phyloP scores from a whole-genome alignment of 2,888 invertebrate species.

The Bombylius discolor region DNA sequence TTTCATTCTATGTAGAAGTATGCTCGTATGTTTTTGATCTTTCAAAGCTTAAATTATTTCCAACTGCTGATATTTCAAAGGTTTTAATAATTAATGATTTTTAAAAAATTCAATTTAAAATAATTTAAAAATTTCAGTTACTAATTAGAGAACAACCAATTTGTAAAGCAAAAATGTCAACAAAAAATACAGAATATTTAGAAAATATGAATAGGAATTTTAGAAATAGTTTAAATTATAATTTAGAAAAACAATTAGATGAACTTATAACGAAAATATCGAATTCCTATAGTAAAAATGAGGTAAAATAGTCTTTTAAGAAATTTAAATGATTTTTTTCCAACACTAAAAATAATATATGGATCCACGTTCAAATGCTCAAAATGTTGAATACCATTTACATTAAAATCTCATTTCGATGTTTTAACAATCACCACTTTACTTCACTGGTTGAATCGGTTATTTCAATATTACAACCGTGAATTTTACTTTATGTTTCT shows the following conservation, averaged over 20 bases:
- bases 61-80: constrained; percentile 5
- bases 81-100: not conserved
- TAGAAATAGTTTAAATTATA: not conserved
- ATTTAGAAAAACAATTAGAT: constrained; percentile 1
- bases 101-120: not conserved
- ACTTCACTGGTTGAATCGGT: too few relatives aligned
- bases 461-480: too few relatives aligned
- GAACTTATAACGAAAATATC: constrained; percentile 4
- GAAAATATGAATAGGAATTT: not conserved
- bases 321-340: too few relatives aligned
- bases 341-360: too few relatives aligned
- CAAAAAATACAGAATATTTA: too few relatives aligned
- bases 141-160: not conserved
- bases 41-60: constrained; percentile 7
- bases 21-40: constrained; percentile 7
- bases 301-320: not conserved
- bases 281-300: not conserved
- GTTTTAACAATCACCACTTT: too few relatives aligned
- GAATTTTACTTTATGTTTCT: too few relatives aligned
- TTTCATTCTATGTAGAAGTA: constrained; percentile 1
- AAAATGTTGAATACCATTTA: too few relatives aligned
- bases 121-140: not conserved
- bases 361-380: too few relatives aligned
- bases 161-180: not conserved
- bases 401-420: too few relatives aligned